These are phyloP conservation scores for Acanthopleura granulata DNA, from an alignment of 2,888 invertebrate genomes.

Conservation along the genomic window DNA sequence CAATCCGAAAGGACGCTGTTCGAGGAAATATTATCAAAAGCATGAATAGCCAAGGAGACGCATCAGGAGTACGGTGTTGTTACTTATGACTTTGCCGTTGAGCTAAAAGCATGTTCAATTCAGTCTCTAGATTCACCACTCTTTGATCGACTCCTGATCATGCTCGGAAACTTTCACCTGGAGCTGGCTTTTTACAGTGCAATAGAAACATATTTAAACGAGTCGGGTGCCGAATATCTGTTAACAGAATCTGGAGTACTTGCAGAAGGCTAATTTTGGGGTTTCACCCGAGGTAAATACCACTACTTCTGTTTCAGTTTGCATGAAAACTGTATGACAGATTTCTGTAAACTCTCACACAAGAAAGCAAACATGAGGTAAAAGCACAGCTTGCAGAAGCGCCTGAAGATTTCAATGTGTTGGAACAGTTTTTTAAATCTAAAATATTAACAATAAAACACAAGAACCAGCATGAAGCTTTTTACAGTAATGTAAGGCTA, in stretches of 20 bases:
- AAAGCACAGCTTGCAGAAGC: not conserved
- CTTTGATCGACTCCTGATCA: slow-evolving; percentile 21
- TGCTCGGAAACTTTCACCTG: slow-evolving; percentile 19
- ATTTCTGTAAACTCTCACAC: not conserved
- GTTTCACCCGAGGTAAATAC: not conserved
- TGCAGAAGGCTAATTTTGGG: not conserved
- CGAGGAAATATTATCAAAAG: slow-evolving; percentile 21
- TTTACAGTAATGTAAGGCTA: slow-evolving; percentile 4
- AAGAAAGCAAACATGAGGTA: not conserved
- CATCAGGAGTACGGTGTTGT: slow-evolving; percentile 26
- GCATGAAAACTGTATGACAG: not conserved
- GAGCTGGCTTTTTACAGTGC: slow-evolving; percentile 21
- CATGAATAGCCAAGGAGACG: slow-evolving; percentile 25
- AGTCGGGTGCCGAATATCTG: slow-evolving; percentile 4
- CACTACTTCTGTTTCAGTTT: not conserved
- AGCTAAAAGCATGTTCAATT: too few relatives aligned
- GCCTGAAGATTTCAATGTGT: not conserved
- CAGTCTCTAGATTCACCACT: slow-evolving; percentile 21
- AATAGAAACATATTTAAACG: slow-evolving; percentile 2
- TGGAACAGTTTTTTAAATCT: not conserved
- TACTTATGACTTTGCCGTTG: too few relatives aligned
- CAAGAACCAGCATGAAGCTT: not conserved
- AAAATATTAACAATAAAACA: not conserved
- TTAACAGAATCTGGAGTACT: not conserved
- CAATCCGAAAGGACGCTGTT: slow-evolving; percentile 27